Conservation (phyloP, 2,888 invertebrate species). For the Pinctada fucata region DNA sequence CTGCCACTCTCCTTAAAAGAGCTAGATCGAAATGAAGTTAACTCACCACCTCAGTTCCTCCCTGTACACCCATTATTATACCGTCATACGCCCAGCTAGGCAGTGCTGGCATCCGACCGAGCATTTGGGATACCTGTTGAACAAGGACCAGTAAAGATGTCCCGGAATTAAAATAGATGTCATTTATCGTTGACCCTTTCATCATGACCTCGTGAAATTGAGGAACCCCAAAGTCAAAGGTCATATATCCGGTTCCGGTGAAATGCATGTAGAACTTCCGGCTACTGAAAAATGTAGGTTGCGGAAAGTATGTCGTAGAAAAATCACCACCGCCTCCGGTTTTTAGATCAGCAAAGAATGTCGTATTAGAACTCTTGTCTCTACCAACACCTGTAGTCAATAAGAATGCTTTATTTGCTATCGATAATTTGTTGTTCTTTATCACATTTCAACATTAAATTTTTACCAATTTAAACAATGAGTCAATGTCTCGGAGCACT, state of each 20-base stretch:
- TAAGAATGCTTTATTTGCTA: neutral
- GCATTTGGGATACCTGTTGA: slow-evolving; percentile 38
- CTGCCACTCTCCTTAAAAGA: too few relatives aligned
- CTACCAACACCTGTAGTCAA: slow-evolving; percentile 67
- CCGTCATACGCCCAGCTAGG: slow-evolving; percentile 67
- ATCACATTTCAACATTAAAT: too few relatives aligned
- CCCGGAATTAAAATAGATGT: slow-evolving; percentile 50
- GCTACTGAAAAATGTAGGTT: slow-evolving; percentile 66
- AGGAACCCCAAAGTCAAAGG: slow-evolving; percentile 60
- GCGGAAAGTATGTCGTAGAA: slow-evolving; percentile 70
- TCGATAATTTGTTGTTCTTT: too few relatives aligned
- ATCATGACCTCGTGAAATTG: slow-evolving; percentile 62
- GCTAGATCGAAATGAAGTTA: neutral
- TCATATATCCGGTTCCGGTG: slow-evolving; percentile 58
- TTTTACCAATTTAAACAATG: too few relatives aligned
- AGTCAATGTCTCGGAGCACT: too few relatives aligned
- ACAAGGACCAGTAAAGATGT: slow-evolving; percentile 44
- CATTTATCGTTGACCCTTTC: slow-evolving; percentile 38
- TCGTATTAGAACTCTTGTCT: slow-evolving; percentile 63
- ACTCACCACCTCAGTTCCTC: slow-evolving; percentile 62
- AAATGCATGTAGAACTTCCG: slow-evolving; percentile 65
- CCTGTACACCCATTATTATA: slow-evolving; percentile 67
- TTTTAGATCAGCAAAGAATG: slow-evolving; percentile 60
- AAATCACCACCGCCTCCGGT: slow-evolving; percentile 62
- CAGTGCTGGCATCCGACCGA: slow-evolving; percentile 61